Evolutionary conservation across 1,140 invertebrate genomes (phyloP).

Genomic region (Bombus affinis): DNA sequence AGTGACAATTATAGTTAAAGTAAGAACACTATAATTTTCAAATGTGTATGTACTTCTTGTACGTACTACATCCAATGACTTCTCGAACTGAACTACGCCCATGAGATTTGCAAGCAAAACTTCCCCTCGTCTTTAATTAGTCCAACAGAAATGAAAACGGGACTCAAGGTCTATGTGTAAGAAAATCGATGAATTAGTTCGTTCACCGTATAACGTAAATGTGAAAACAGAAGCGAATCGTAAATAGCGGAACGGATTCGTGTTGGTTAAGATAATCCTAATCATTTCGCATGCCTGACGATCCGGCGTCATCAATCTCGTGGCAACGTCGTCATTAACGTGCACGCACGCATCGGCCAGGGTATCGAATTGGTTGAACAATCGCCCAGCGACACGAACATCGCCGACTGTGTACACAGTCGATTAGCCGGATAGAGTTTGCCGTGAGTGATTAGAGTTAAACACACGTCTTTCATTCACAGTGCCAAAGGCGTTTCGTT

Average conservation of each 20-base stretch:
- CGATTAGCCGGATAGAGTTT: conserved; percentile 59
- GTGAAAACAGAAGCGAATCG: neutral
- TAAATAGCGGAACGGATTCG: neutral
- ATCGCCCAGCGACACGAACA: conserved; percentile 50
- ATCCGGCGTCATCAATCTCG: conserved; percentile 8
- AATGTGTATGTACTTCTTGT: no score
- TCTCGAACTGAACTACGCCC: no score
- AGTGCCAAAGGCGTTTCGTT: conserved; percentile 55
- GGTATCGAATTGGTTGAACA: conserved; percentile 11
- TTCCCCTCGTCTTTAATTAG: no score
- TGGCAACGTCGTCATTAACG: conserved; percentile 28
- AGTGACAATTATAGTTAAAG: no score
- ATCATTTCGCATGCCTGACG: conserved; percentile 2
- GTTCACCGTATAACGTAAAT: neutral
- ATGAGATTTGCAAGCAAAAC: no score
- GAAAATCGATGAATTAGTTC: neutral
- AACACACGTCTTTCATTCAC: conserved; percentile 64
- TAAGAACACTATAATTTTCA: no score
- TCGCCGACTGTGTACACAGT: conserved; percentile 52
- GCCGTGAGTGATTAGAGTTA: conserved; percentile 60
- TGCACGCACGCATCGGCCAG: neutral
- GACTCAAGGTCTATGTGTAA: neutral
- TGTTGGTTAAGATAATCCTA: conserved; percentile 12
- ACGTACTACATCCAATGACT: no score
- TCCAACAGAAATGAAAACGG: neutral